These are phyloP conservation scores for Anodontia alba DNA, from an alignment of 2,888 invertebrate species.

Conservation along the genomic window DNA sequence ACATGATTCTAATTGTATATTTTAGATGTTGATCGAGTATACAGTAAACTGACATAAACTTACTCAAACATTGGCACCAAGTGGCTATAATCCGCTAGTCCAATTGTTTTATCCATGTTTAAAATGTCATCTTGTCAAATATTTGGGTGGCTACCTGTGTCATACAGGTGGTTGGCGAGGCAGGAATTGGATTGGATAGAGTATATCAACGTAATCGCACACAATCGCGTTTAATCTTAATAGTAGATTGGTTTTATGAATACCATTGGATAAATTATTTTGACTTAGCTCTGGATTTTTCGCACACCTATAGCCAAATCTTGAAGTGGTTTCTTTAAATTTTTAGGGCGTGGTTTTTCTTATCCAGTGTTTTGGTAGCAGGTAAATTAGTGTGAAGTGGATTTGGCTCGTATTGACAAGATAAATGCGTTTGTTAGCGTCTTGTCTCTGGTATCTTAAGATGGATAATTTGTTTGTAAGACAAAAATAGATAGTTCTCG, in stretches of 20 bases:
- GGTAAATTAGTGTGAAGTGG: slow-evolving; percentile 49
- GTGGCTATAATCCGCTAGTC: slow-evolving; percentile 59
- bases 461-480: slow-evolving; percentile 7
- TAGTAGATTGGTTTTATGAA: neutral
- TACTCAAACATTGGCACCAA: slow-evolving; percentile 60
- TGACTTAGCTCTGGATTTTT: slow-evolving; percentile 41
- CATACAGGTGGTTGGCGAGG: slow-evolving; percentile 44
- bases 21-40: slow-evolving; percentile 6
- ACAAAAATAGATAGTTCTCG: no score
- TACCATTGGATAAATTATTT: neutral
- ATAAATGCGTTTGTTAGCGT: slow-evolving; percentile 33
- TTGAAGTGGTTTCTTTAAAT: neutral
- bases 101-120: slow-evolving; percentile 55
- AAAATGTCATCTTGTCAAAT: slow-evolving; percentile 58
- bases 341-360: slow-evolving; percentile 50
- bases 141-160: slow-evolving; percentile 58
- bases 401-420: slow-evolving; percentile 49
- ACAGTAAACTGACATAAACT: slow-evolving; percentile 49
- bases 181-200: slow-evolving; percentile 43
- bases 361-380: slow-evolving; percentile 60
- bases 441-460: slow-evolving; percentile 8
- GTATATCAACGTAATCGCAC: slow-evolving; percentile 33
- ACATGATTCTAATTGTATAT: slow-evolving; percentile 10
- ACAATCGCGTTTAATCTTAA: slow-evolving; percentile 22
- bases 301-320: slow-evolving; percentile 9